Evolutionary conservation across 2,797 vertebrate genomes (phyloP).

Genomic region (Takifugu ocellatus): DNA sequence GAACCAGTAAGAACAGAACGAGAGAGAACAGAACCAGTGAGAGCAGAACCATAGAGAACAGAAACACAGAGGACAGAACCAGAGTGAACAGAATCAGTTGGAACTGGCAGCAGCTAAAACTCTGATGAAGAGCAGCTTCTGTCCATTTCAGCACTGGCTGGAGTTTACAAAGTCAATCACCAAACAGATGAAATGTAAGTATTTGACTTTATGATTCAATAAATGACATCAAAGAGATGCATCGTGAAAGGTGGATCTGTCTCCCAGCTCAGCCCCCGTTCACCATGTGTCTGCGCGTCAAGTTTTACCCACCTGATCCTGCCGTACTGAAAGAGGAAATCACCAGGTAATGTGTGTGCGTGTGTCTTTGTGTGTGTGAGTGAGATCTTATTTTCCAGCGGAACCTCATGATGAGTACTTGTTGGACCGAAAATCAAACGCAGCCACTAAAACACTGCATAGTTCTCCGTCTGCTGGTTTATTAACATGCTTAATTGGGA

Average conservation of each 20-base stretch:
- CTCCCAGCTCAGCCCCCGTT: constrained; percentile 91
- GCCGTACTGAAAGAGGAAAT: constrained; percentile 95
- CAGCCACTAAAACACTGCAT: no score
- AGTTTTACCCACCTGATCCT: constrained; percentile 97
- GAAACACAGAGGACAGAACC: no score
- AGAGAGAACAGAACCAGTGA: no score
- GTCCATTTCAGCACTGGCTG: constrained; percentile 88
- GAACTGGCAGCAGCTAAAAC: background rate
- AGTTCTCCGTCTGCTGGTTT: no score
- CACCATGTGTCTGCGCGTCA: constrained; percentile 97
- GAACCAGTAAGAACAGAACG: no score
- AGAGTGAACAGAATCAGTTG: no score
- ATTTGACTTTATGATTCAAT: constrained; percentile 4
- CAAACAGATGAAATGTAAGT: constrained; percentile 98
- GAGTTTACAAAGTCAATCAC: constrained; percentile 95
- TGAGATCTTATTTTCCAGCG: no score
- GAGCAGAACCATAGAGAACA: no score
- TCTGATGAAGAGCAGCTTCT: constrained; percentile 5
- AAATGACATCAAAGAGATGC: background rate
- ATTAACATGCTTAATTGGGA: no score
- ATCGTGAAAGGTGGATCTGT: background rate
- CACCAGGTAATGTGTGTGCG: constrained; percentile 77
- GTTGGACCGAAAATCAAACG: no score
- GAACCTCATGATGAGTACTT: no score
- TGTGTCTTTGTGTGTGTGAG: no score